phyloP scores from a whole-genome alignment of 2,888 invertebrate species.

The Aporophyla nigra region DNA sequence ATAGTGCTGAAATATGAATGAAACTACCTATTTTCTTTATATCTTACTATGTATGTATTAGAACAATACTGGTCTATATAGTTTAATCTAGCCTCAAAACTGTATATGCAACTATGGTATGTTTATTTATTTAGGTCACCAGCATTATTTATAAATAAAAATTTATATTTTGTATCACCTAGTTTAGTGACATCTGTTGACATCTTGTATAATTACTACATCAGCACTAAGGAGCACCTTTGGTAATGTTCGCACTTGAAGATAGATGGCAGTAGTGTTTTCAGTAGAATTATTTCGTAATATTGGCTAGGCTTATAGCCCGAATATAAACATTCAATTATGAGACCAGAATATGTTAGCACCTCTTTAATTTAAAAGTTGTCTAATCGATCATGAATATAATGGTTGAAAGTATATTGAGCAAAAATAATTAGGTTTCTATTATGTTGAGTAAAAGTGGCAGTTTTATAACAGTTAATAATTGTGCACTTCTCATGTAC shows the following conservation, averaged over 20 bases:
- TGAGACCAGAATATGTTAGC: neutral
- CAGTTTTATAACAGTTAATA: neutral
- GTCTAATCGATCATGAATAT: neutral
- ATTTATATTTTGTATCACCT: neutral
- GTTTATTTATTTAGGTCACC: neutral
- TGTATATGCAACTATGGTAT: neutral
- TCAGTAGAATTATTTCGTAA: neutral
- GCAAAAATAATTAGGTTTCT: neutral
- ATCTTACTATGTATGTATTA: neutral
- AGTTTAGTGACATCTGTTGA: constrained; percentile 15
- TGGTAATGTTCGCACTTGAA: neutral
- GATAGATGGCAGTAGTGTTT: constrained; percentile 14
- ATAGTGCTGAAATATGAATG: neutral
- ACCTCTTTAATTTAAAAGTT: neutral
- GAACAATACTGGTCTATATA: neutral
- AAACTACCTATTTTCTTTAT: neutral
- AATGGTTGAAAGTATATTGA: neutral
- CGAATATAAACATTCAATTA: neutral
- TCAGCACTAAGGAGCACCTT: neutral
- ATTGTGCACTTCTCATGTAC: neutral
- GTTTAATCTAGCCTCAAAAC: neutral
- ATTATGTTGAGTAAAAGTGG: neutral
- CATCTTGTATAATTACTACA: neutral
- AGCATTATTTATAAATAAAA: neutral
- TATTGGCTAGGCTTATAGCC: neutral